phyloP scores from a whole-genome alignment of 2,797 vertebrate genomes.

The Gobionotothen gibberifrons region DNA sequence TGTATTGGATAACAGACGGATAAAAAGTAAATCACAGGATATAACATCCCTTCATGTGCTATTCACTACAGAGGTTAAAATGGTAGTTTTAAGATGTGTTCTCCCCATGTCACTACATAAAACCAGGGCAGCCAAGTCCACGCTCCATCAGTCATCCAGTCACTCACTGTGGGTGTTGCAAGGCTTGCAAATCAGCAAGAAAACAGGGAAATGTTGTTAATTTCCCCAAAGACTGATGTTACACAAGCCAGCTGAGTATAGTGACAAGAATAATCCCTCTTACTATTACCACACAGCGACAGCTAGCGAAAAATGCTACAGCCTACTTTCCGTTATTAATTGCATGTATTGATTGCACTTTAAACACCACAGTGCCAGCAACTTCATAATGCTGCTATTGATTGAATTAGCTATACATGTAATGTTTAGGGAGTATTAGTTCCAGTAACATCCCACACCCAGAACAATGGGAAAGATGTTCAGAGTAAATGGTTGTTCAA shows the following conservation, averaged over 20 bases:
- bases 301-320: conserved; percentile 33
- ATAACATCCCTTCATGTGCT: not conserved
- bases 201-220: conserved; percentile 53
- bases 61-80: not conserved
- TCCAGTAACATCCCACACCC: conserved; percentile 50
- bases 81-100: not conserved
- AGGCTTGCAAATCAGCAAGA: conserved; percentile 34
- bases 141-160: conserved; percentile 32
- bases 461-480: conserved; percentile 36
- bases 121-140: conserved; percentile 3
- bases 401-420: conserved; percentile 45
- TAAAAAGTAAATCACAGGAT: not conserved
- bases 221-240: conserved; percentile 65
- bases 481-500: conserved; percentile 38
- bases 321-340: conserved; percentile 58
- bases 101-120: no score
- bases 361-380: conserved; percentile 51
- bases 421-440: conserved; percentile 30
- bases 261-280: conserved; percentile 62
- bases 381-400: conserved; percentile 55
- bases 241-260: conserved; percentile 44
- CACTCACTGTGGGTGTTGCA: conserved; percentile 29
- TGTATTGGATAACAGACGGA: not conserved
- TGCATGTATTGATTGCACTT: conserved; percentile 71
- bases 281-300: conserved; percentile 45